phyloP scores from a whole-genome alignment of 2,888 invertebrate genomes.

The Brachyptera risi region DNA sequence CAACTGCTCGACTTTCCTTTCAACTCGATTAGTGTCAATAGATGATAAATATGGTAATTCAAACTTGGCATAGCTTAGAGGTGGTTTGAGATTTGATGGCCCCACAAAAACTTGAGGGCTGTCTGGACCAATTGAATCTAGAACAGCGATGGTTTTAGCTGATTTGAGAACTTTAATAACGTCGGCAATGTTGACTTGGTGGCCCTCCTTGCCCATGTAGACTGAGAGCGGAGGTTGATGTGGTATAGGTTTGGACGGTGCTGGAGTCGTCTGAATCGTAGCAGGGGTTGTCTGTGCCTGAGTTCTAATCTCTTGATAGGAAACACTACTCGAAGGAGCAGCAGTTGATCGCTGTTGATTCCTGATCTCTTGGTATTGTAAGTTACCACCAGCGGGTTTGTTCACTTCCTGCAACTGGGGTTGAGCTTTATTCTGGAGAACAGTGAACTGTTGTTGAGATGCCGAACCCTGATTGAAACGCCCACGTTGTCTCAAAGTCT shows the following conservation, averaged over 20 bases:
- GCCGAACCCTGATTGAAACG: conserved; percentile 3
- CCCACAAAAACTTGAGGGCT: conserved; percentile 77
- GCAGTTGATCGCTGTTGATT: not conserved
- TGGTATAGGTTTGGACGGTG: conserved; percentile 43
- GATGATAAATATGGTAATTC: conserved; percentile 78
- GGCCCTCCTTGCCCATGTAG: conserved; percentile 57
- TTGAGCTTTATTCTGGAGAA: no score
- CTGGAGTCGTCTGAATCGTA: conserved; percentile 10
- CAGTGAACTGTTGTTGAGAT: conserved; percentile 15
- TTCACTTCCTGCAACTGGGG: no score
- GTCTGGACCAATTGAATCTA: conserved; percentile 65
- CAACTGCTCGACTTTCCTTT: conserved; percentile 66
- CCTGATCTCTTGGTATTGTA: no score
- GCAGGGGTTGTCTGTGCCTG: not conserved
- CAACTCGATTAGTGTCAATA: conserved; percentile 61
- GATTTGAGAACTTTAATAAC: conserved; percentile 65
- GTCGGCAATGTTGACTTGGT: conserved; percentile 59
- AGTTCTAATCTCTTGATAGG: no score
- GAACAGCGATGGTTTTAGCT: conserved; percentile 69
- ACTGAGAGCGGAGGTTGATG: conserved; percentile 83
- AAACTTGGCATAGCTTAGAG: conserved; percentile 71
- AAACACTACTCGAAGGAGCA: not conserved
- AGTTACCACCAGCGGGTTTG: no score
- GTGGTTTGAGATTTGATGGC: conserved; percentile 66
- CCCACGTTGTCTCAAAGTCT: conserved; percentile 58